Evolutionary conservation across 2,113 vertebrate genomes (phyloP), one percentile per base, ranked within the genome.

Genomic region (Camarhynchus parvulus): DNA sequence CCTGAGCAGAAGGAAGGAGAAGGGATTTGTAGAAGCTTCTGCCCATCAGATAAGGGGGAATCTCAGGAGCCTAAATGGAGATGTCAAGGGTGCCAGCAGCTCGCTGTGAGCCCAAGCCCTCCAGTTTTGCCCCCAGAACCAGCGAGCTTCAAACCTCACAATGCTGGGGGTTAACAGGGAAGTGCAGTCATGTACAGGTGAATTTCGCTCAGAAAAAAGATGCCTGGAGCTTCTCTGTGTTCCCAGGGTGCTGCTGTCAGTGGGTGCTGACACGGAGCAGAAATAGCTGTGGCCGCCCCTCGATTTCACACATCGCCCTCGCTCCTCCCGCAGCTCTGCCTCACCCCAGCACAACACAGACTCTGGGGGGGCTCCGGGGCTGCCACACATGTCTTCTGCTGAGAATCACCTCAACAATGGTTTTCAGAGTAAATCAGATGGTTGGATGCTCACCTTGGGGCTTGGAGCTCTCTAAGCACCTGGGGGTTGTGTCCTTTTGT

Each of bases 181-280:
- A 19, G 28, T 1, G 1, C 28, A 2, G 27, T 2, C 3, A 5
- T 0, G 13, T 0, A 8, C 25, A 50, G 8, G 33, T 49, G 75
- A 67, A 37, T 82, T 69, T 66, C 7, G 2, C 31, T 2, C 1
- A 1, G 16, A 1, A 8, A 2, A 41, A 22, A 17, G 28, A 2
- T 0, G 7, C 72, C 79, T 8, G 4, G 30, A 55, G 79, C 75
- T 35, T 1, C 1, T 8, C 35, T 1, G 27, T 2, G 22, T 23
- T 61, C 78, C 9, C 77, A 4, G 68, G 83, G 74, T 8, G 74
- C 8, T 83, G 95, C 95, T 92, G 92, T 76, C 94, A 85, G 94
- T 92, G 94, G 93, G 93, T 79, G 96, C 94, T 92, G 93, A 92
- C 93, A 92, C 6, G 17, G 90, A 18, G 46, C 87, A 90, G 69